These are phyloP conservation scores for Acanthococcus lagerstroemiae DNA, from an alignment of 2,888 invertebrate species.

Conservation along the genomic window DNA sequence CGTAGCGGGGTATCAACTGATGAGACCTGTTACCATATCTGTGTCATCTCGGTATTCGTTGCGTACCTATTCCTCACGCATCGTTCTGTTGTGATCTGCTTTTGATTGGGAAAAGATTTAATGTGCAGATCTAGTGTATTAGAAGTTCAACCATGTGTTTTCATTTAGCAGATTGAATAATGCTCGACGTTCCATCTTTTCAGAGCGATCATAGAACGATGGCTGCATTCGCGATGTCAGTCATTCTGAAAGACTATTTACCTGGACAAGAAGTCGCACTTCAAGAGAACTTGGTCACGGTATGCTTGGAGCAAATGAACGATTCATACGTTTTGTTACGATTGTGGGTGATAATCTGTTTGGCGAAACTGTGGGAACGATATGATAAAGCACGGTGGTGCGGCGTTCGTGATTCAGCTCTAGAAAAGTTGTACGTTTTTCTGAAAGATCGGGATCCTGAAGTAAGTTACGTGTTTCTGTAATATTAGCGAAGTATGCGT, in stretches of 20 bases:
- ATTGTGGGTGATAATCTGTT: conserved; percentile 85
- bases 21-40: too few relatives aligned
- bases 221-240: conserved; percentile 89
- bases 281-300: conserved; percentile 79
- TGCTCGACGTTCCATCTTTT: conserved; percentile 29
- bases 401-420: conserved; percentile 89
- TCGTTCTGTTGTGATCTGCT: neutral
- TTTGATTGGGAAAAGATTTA: neutral
- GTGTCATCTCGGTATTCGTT: too few relatives aligned
- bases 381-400: conserved; percentile 86
- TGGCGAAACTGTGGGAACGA: conserved; percentile 83
- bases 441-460: conserved; percentile 76
- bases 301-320: conserved; percentile 80
- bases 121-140: too few relatives aligned
- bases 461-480: conserved; percentile 45
- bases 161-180: too few relatives aligned
- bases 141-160: too few relatives aligned
- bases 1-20: too few relatives aligned
- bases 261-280: conserved; percentile 84
- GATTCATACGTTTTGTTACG: conserved; percentile 58
- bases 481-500: neutral
- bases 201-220: conserved; percentile 78
- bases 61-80: too few relatives aligned
- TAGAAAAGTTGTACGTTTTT: conserved; percentile 80
- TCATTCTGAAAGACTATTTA: conserved; percentile 80